Base-by-base conservation (phyloP, 2,797 vertebrate species). In the Peromyscus nudipes region DNA sequence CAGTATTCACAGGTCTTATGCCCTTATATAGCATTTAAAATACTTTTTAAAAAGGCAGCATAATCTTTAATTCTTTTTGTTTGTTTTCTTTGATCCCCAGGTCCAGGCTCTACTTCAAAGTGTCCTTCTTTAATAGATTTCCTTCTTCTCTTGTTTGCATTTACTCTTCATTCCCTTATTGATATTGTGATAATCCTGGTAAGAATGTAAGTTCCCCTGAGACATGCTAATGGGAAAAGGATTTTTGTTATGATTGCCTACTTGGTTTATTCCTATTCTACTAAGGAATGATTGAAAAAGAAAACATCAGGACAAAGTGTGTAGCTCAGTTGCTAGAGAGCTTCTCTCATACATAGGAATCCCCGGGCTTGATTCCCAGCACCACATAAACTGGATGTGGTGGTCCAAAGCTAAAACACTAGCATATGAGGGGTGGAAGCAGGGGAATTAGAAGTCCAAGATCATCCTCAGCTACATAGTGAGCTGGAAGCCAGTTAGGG, bases 251-350 rank as follows among this genome's bases (percentile, higher is more conserved):
- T 69, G 25, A 65, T 79, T 46, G 13, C 2, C 10, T 81, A 73
- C n/a, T 91, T 96, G 4, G 14, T 13, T 96, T 67, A 95, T 94
- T 92, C 79, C 19, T 67, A 49, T 91, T 97, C 23, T 52, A 19
- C 43, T 90, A 94, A 90, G 29, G 57, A 43, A 84, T 62, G 21
- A n/a, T 8, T 85, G 23, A 79, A 82, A 89, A 95, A 60, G 17
- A 82, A 92, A 86, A 89, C 79, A 3, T 10, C 6, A n/a, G 23
- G 31, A 37, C 34, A 7, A 27, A 37, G 49, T 11, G 25, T 40
- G 13, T 8, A 57, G 17, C 25, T 40, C 69, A 60, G 4, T 21
- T 73, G 34, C n/a, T 40, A 6, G 23, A 71, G 14, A 55, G 31
- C 4, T 37, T 73, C 11, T 57, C 14, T 31, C 31, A 1, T 21